These are phyloP conservation scores for Blennius ocellaris DNA, from an alignment of 2,113 vertebrate species.

Conservation along the genomic window DNA sequence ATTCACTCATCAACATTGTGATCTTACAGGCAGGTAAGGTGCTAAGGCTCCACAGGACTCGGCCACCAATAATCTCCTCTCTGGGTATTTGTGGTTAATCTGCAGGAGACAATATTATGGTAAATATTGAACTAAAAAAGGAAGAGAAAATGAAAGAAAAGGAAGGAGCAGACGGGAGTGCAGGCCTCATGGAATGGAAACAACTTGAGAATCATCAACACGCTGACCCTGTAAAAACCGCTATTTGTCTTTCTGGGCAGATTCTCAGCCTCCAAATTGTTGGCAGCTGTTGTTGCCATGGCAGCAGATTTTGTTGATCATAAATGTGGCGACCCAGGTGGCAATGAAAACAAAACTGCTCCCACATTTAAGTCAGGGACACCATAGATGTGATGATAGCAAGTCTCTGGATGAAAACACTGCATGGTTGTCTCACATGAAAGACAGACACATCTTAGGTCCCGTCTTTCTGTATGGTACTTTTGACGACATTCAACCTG, in stretches of 20 bases:
- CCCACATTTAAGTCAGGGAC: constrained; percentile 48
- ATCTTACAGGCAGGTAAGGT: constrained; percentile 96
- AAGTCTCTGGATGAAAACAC: not conserved
- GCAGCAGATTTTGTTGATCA: constrained; percentile 45
- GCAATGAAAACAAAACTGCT: constrained; percentile 59
- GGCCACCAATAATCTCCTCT: constrained; percentile 95
- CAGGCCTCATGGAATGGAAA: constrained; percentile 71
- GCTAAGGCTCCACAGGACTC: constrained; percentile 97
- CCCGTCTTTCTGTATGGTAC: too few relatives aligned
- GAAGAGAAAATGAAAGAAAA: constrained; percentile 36
- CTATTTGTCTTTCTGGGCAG: constrained; percentile 61
- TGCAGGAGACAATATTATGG: constrained; percentile 66
- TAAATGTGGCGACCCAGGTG: constrained; percentile 49
- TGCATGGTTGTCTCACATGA: not conserved
- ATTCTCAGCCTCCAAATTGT: constrained; percentile 68
- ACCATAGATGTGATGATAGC: not conserved
- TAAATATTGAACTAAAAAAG: constrained; percentile 29
- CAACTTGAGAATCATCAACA: constrained; percentile 68
- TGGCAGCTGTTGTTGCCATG: constrained; percentile 47
- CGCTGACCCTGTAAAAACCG: constrained; percentile 73
- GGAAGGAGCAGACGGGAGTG: constrained; percentile 43
- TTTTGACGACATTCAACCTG: too few relatives aligned
- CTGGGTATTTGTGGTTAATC: constrained; percentile 99
- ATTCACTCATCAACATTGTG: not conserved
- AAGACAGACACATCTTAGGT: not conserved